These are phyloP conservation scores for Raja brachyura DNA, from an alignment of 2,113 vertebrate species.

Conservation along the genomic window DNA sequence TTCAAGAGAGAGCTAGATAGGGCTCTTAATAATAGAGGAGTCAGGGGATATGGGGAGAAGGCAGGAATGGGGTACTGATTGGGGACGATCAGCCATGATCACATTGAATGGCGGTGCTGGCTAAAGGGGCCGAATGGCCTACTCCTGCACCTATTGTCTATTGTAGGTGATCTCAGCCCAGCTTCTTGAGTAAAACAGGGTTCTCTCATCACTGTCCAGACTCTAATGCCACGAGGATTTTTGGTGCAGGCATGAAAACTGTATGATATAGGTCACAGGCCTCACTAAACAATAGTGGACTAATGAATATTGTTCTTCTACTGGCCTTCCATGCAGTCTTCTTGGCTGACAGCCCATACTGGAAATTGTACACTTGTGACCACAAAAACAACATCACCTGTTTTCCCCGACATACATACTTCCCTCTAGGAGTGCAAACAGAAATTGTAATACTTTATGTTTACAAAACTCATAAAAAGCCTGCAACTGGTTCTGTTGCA, in stretches of 20 bases:
- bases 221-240: background rate
- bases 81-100: no score
- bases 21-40: no score
- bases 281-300: background rate
- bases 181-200: no score
- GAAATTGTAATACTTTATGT: background rate
- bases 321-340: no score
- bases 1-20: no score
- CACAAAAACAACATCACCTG: background rate
- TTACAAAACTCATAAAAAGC: background rate
- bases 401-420: background rate
- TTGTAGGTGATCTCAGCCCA: no score
- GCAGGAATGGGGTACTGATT: no score
- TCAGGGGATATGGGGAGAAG: no score
- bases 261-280: background rate
- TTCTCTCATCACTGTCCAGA: no score
- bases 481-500: background rate
- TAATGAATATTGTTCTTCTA: background rate
- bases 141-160: no score
- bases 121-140: no score
- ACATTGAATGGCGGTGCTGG: no score
- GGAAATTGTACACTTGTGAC: background rate
- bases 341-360: background rate
- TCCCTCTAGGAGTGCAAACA: background rate
- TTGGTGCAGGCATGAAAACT: background rate